Base-by-base conservation (phyloP, 2,113 vertebrate species). In the Pelusios castaneus region DNA sequence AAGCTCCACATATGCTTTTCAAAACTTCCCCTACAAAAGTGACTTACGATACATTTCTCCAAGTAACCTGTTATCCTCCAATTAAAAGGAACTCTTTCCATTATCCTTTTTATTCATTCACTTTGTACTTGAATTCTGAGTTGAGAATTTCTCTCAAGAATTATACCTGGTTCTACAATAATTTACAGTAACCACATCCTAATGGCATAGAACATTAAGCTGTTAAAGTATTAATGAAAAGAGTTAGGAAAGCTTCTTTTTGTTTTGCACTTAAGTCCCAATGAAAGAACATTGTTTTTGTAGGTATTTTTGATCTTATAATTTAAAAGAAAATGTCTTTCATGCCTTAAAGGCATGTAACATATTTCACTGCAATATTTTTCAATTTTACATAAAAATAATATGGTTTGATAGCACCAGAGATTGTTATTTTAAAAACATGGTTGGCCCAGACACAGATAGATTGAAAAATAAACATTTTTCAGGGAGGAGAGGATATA, bases 41-140 rank as follows among this genome's bases (percentile, higher is more conserved):
- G 43, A 38, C 3, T n/a, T 0, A 0, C 49, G 25, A 21, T 88
- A 14, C 19, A 47, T 3, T 8, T 80, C 45, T n/a, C 29, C n/a
- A 67, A 11, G 4, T 56, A 29, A 85, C 29, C 5, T 21, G 79
- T 83, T 82, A 75, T 52, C 8, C 9, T 89, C 22, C 80, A 56
- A 34, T 38, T 9, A 67, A 6, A 56, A 47, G 38, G 10, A 85
- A 17, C 8, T 88, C 60, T 79, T 88, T 7, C 27, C 29, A 29
- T 11, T 29, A 58, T 25, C 56, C 4, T 52, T 10, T 58, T 27
- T 58, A 58, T 58, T 29, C 56, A 58, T 58, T 58, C 56, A 58
- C 29, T 58, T 76, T 25, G 55, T 41, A 5, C 47, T 41, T 34
- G 34, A 83, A 58, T 67, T 84, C 54, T 86, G 45, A 81, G 76